Evolutionary conservation across 2,888 invertebrate genomes (phyloP), one percentile per base, ranked within the genome.

Genomic region (Ptychoptera albimana): DNA sequence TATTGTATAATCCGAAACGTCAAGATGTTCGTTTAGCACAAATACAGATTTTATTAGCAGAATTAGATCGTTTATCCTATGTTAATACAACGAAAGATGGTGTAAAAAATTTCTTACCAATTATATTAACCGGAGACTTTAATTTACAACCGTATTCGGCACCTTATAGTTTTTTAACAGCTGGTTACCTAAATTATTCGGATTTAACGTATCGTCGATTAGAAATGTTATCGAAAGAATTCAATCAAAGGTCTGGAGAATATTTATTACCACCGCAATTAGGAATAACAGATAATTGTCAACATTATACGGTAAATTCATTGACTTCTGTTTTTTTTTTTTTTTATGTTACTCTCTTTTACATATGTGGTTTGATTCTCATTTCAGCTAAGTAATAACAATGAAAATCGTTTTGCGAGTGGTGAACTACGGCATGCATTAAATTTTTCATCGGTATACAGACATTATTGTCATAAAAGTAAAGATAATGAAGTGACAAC

Each of bases 11-110:
- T 69, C 92, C 89, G 0, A 77, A 69, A 51, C 70, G 97, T 35
- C 79, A 84, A 14, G 96, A 97, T 60, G 78, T 96, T 1, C 77
- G 93, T 52, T 68, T 96, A 30, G 92, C 87, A 0, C 97, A 98
- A 66, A 69, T 83, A 35, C 82, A 85, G 55, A 60, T 88, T 32
- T 67, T 98, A 8, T 66, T 98, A 10, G 79, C 87, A 0, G 88
- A 92, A 63, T 68, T 98, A 5, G 86, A 91, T 51, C 70, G 82
- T 53, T 73, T 88, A 51, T 76, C 87, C 0, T 79, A 72, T 54
- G 61, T 63, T 4, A 6, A 44, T 3, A 34, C 45, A 13, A n/a
- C 29, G 12, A 14, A 44, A 13, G 59, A 59, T 1, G 54, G 50
- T 43, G 55, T 61, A 61, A 61, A 51, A 58, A 60, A 60, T 2